A percentile compares a stretch with the other conserved stretches of the same genome.
Evolutionary conservation across 2,113 vertebrate species (phyloP).

Genomic region (Saccopteryx leptura): DNA sequence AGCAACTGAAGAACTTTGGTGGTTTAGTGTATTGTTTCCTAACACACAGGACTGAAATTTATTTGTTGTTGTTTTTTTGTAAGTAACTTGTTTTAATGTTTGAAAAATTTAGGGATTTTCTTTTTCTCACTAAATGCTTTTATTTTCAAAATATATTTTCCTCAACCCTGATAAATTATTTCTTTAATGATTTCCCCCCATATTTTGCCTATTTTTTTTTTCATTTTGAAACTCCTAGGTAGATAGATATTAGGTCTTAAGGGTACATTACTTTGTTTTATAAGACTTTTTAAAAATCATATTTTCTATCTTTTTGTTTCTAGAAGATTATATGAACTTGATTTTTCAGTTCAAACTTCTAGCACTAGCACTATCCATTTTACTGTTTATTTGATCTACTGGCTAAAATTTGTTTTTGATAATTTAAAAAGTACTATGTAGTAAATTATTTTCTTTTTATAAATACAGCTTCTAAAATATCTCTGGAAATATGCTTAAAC

Average conservation of each 20-base stretch:
- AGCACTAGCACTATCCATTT: neutral
- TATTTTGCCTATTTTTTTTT: neutral
- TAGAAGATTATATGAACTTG: neutral
- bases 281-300: neutral
- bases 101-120: neutral
- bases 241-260: neutral
- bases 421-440: neutral
- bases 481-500: neutral
- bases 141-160: neutral
- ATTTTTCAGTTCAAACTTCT: neutral
- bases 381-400: neutral
- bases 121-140: neutral
- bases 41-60: neutral
- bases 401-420: neutral
- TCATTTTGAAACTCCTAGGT: neutral
- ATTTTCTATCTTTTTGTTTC: neutral
- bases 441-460: neutral
- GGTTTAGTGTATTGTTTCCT: neutral
- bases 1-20: neutral
- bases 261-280: neutral
- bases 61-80: neutral
- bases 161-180: neutral
- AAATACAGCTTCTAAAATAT: neutral
- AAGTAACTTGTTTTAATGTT: neutral
- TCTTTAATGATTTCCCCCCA: neutral